Conservation (phyloP, 1,140 invertebrate genomes). For the Drosophila ananassae region DNA sequence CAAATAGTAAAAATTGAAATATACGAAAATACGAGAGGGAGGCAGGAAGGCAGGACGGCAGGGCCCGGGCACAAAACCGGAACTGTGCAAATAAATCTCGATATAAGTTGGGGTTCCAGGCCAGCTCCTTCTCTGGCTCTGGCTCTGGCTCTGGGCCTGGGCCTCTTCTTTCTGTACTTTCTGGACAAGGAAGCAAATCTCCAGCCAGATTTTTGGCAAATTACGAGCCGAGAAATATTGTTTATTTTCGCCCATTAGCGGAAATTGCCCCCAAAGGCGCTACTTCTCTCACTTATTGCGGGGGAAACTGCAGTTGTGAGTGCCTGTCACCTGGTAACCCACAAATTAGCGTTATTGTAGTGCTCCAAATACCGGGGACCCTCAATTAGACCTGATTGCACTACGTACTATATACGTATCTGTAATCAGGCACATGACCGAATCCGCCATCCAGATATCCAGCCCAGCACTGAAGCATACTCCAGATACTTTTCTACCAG, state of each 20-base stretch:
- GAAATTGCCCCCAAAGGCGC: conserved; percentile 50
- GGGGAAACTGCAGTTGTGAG: conserved; percentile 30
- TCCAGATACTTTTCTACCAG: conserved; percentile 14
- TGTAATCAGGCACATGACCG: conserved; percentile 26
- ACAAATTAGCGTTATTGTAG: conserved; percentile 55
- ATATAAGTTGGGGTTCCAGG: conserved; percentile 55
- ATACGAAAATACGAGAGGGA: conserved; percentile 48
- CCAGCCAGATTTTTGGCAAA: conserved; percentile 55
- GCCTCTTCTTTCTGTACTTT: background rate
- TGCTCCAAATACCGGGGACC: conserved; percentile 39
- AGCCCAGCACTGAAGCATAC: conserved; percentile 17
- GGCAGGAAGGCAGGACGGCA: background rate
- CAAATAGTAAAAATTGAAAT: conserved; percentile 70
- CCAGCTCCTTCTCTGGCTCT: conserved; percentile 6
- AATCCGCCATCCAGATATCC: conserved; percentile 14
- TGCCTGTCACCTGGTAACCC: conserved; percentile 67
- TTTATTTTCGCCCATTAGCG: conserved; percentile 77
- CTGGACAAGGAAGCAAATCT: conserved; percentile 67
- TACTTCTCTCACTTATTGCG: conserved; percentile 5
- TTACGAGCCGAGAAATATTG: conserved; percentile 71
- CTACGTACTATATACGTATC: conserved; percentile 15
- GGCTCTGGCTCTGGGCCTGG: no score
- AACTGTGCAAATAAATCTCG: conserved; percentile 82
- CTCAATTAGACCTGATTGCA: conserved; percentile 48
- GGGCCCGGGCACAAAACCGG: conserved; percentile 66